Percentiles rank a stretch among this genome's conserved stretches.
Conservation (phyloP, 2,113 vertebrate species). For the Tetraodon nigroviridis region DNA sequence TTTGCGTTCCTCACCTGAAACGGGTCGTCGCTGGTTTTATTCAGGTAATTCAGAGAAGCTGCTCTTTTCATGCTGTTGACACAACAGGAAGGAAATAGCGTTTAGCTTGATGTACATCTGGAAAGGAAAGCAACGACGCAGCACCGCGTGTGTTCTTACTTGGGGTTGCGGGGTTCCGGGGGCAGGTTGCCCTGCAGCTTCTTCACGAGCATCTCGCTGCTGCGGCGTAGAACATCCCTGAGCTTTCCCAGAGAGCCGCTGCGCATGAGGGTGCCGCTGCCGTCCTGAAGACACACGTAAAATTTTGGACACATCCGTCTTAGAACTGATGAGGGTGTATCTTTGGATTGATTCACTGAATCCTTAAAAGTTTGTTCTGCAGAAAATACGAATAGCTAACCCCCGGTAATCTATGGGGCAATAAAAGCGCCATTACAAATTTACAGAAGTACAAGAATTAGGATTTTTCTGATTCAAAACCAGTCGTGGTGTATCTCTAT, state of each 20-base stretch:
- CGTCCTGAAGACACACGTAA: slow-evolving; percentile 80
- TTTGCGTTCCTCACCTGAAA: slow-evolving; percentile 80
- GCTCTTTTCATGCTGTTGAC: slow-evolving; percentile 90
- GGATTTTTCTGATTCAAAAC: no score
- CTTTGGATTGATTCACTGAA: not conserved
- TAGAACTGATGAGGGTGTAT: not conserved
- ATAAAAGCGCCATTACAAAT: no score
- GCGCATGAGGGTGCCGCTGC: slow-evolving; percentile 85
- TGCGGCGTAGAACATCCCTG: slow-evolving; percentile 87
- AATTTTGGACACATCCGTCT: slow-evolving; percentile 10
- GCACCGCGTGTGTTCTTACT: slow-evolving; percentile 54
- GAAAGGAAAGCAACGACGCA: not conserved
- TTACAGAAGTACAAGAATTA: no score
- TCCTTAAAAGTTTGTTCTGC: no score
- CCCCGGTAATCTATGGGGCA: no score
- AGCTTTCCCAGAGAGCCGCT: slow-evolving; percentile 91
- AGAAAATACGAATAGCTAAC: no score
- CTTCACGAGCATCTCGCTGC: slow-evolving; percentile 95
- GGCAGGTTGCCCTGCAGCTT: slow-evolving; percentile 89
- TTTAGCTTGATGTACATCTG: not conserved
- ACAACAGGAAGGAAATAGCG: not conserved
- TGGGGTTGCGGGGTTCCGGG: slow-evolving; percentile 79
- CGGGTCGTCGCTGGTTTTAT: slow-evolving; percentile 80
- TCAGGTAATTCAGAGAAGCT: slow-evolving; percentile 88
- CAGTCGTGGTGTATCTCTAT: no score